Evolutionary conservation across 1,140 invertebrate species (phyloP).

Genomic region (Cotesia vestalis): DNA sequence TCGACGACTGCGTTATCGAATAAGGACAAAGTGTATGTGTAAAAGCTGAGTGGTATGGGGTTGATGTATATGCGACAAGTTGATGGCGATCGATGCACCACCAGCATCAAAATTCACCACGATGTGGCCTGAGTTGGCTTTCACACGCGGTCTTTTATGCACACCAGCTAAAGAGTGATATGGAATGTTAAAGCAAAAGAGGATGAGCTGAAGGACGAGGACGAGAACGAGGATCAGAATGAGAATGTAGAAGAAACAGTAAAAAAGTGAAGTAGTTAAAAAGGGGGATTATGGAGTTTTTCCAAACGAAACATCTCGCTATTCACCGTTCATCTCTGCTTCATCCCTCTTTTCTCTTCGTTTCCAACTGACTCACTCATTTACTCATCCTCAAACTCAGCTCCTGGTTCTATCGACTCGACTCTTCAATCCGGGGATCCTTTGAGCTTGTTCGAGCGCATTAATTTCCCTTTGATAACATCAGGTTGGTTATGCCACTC

Average conservation of each 20-base stretch:
- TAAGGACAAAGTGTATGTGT: constrained; percentile 30
- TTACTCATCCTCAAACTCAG: too few species aligned
- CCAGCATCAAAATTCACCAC: constrained; percentile 42
- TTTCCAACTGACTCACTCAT: constrained; percentile 11
- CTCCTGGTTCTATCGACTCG: too few species aligned
- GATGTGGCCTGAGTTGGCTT: constrained; percentile 50
- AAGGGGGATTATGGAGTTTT: constrained; percentile 8
- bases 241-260: constrained; percentile 12
- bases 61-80: constrained; percentile 41
- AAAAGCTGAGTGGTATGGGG: constrained; percentile 36
- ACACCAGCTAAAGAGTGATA: too few species aligned
- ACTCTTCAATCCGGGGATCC: constrained; percentile 6
- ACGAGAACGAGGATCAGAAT: too few species aligned
- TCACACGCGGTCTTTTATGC: constrained; percentile 29
- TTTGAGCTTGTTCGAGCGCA: constrained; percentile 21
- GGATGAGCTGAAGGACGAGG: neutral
- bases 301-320: constrained; percentile 16
- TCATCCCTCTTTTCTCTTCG: neutral
- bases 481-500: constrained; percentile 17
- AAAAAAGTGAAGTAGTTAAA: neutral
- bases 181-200: constrained; percentile 42
- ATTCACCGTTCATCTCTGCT: constrained; percentile 2
- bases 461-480: constrained; percentile 8
- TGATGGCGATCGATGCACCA: constrained; percentile 53
- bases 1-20: constrained; percentile 6